Base-by-base conservation (phyloP, 2,113 vertebrate genomes). In the Pleuronectes platessa region DNA sequence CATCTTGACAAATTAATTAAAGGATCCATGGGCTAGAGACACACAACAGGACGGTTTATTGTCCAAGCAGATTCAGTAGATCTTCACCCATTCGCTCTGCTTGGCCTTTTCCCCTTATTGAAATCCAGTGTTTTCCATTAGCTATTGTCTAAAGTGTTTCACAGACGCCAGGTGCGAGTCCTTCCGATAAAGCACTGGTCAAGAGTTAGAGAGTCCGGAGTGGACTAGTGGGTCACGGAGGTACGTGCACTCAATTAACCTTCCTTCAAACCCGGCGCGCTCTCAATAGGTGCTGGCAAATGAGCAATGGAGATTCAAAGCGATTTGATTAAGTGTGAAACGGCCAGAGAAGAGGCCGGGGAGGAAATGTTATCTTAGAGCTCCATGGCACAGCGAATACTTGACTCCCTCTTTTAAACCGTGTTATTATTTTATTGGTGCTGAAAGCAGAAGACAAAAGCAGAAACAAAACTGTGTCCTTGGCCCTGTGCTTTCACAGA, bases 201-300 rank as follows among this genome's bases (percentile, higher is more conserved):
- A 66, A 70, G 64, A 67, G 63, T 10, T 64, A 24, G 24, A 55
- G 61, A 73, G 54, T 61, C 26, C n/a, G 65, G 40, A 59, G 61
- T 14, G 15, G 63, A 65, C 73, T 37, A 17, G 27, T 1, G 23
- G 78, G 83, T 89, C 80, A 81, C 47, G 18, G 24, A 69, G 71
- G 55, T 76, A 58, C 42, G 45, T 63, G 61, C 81, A 83, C 85
- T 84, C 74, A 89, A 81, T 92, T 91, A 89, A 24, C 81, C 90
- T 83, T 61, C 78, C 74, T 76, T 75, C 45, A 81, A 71, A 79
- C 66, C 59, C 61, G 71, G 66, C 23, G 17, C n/a, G 21, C 63
- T 23, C 69, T 56, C 61, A 62, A 42, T 42, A 69, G 74, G 78
- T 71, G 58, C 26, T 68, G 58, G 59, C 71, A 85, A 84, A 89